Evolutionary conservation across 2,888 invertebrate genomes (phyloP).

Genomic region (Xanthia icteritia): DNA sequence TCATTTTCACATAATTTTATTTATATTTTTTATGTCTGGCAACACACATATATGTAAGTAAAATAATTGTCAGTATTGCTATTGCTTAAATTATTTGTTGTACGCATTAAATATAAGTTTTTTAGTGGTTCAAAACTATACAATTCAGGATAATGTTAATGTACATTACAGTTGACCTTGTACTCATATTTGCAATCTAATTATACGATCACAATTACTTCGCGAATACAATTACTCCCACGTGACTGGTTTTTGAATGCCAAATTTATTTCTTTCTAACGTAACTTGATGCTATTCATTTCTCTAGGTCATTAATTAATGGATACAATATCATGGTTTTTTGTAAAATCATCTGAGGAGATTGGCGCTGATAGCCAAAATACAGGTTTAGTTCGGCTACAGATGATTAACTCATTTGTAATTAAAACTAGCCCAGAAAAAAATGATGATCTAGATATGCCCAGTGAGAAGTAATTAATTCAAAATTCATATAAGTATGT

Average conservation of each 20-base stretch:
- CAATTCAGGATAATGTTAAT: slow-evolving; percentile 43
- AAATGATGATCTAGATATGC: no score
- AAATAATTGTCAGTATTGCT: slow-evolving; percentile 45
- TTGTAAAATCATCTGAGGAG: no score
- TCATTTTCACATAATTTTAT: slow-evolving; percentile 38
- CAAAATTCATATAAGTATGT: background rate
- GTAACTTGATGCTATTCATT: slow-evolving; percentile 3
- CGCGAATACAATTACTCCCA: slow-evolving; percentile 51
- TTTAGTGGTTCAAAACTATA: slow-evolving; percentile 18
- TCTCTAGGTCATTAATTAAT: slow-evolving; percentile 3
- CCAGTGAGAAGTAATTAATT: slow-evolving; percentile 14
- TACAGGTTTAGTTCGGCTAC: no score
- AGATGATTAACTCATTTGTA: no score
- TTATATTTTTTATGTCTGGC: slow-evolving; percentile 69
- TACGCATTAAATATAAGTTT: background rate
- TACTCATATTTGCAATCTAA: slow-evolving; percentile 58
- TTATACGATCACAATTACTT: slow-evolving; percentile 55
- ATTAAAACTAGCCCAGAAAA: no score
- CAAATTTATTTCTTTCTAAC: slow-evolving; percentile 27
- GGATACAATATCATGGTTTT: background rate
- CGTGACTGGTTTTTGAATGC: slow-evolving; percentile 38
- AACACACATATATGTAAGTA: slow-evolving; percentile 67
- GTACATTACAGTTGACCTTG: slow-evolving; percentile 58
- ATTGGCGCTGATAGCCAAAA: no score
- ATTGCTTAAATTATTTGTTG: slow-evolving; percentile 14